Conservation (phyloP, 2,888 invertebrate genomes). For the Camponotus fellah region DNA sequence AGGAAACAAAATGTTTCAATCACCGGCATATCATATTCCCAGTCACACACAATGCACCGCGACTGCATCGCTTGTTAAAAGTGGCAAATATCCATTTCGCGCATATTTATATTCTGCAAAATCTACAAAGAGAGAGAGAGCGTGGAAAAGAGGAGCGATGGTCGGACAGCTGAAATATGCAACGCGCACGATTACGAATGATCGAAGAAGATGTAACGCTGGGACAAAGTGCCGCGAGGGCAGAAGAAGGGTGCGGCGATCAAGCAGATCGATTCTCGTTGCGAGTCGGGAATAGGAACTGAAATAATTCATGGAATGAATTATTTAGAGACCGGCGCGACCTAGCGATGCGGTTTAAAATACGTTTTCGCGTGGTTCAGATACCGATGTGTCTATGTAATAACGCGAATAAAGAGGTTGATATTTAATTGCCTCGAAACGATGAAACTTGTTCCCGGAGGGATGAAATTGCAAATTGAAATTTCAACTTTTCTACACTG, state of each 20-base stretch:
- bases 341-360: conserved; percentile 65
- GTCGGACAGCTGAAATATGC: conserved; percentile 15
- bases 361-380: conserved; percentile 76
- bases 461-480: background rate
- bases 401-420: background rate
- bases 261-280: conserved; percentile 78
- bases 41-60: background rate
- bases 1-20: background rate
- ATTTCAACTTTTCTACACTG: background rate
- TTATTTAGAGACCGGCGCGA: conserved; percentile 79
- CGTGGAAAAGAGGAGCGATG: background rate
- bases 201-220: conserved; percentile 19
- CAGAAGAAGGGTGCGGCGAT: conserved; percentile 61
- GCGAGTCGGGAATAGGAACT: conserved; percentile 65
- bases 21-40: background rate
- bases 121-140: background rate
- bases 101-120: background rate
- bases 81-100: background rate
- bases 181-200: conserved; percentile 22
- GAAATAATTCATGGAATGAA: conserved; percentile 84
- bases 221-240: conserved; percentile 12
- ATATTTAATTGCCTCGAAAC: conserved; percentile 8
- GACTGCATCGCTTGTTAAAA: background rate
- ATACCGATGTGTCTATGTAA: conserved; percentile 9
- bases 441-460: background rate